phyloP scores from a whole-genome alignment of 2,113 vertebrate species.

The Pelobates fuscus region DNA sequence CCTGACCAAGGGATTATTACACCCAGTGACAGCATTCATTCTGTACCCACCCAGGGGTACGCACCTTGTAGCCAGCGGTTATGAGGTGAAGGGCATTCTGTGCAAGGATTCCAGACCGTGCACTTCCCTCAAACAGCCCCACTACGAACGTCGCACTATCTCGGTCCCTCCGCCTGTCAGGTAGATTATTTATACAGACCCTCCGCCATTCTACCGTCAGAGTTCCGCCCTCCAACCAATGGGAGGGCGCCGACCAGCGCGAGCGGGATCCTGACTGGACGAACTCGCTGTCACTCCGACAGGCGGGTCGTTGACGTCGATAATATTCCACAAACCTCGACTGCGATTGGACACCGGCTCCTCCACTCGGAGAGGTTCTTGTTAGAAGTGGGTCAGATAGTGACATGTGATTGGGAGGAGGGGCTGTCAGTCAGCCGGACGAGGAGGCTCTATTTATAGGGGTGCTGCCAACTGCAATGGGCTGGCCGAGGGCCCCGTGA shows the following conservation, averaged over 20 bases:
- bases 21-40: not conserved
- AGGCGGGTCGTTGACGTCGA: not conserved
- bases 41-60: not conserved
- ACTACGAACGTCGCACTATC: not conserved
- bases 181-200: slow-evolving; percentile 40
- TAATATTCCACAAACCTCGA: not conserved
- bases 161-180: slow-evolving; percentile 21
- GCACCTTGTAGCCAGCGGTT: not conserved
- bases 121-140: not conserved
- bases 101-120: not conserved
- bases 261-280: not conserved
- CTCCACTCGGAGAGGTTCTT: not conserved
- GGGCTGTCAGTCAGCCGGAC: not conserved
- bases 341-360: not conserved
- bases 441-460: slow-evolving; percentile 38
- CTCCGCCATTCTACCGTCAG: slow-evolving; percentile 28
- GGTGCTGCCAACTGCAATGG: slow-evolving; percentile 39
- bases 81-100: not conserved
- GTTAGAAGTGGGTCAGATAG: slow-evolving; percentile 1
- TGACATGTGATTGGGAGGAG: not conserved
- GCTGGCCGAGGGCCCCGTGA: not conserved
- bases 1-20: not conserved
- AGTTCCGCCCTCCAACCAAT: slow-evolving; percentile 15
- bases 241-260: not conserved
- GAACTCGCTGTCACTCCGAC: not conserved